Evolutionary conservation across 2,113 vertebrate species (phyloP).

Genomic region (Lamprologus tigripictilis): DNA sequence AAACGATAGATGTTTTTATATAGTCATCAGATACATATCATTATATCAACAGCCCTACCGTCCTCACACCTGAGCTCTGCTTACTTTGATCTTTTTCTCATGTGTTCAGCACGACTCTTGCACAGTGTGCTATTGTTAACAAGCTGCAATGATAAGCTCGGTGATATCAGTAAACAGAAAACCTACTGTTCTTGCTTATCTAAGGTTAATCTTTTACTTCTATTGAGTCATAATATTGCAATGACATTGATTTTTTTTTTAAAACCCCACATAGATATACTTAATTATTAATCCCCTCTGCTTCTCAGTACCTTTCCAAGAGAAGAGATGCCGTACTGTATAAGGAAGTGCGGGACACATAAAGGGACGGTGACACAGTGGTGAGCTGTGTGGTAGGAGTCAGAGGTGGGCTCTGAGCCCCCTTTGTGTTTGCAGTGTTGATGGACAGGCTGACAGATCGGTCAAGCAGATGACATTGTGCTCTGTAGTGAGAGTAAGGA

Average conservation of each 20-base stretch:
- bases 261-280: background rate
- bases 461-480: background rate
- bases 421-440: background rate
- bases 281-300: background rate
- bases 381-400: background rate
- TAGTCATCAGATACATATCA: rapidly evolving
- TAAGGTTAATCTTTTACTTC: background rate
- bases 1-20: rapidly evolving
- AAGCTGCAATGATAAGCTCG: background rate
- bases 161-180: background rate
- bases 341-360: background rate
- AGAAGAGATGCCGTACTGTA: background rate
- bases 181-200: background rate
- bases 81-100: background rate
- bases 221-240: background rate
- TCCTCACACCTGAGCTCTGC: background rate
- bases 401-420: background rate
- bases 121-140: background rate
- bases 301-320: background rate
- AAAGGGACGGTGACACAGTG: background rate
- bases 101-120: background rate
- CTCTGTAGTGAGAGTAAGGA: background rate
- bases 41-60: background rate
- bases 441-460: background rate
- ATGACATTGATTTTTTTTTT: background rate